phyloP scores from a whole-genome alignment of 2,888 invertebrate species.

The Hipparchia sbordonii region DNA sequence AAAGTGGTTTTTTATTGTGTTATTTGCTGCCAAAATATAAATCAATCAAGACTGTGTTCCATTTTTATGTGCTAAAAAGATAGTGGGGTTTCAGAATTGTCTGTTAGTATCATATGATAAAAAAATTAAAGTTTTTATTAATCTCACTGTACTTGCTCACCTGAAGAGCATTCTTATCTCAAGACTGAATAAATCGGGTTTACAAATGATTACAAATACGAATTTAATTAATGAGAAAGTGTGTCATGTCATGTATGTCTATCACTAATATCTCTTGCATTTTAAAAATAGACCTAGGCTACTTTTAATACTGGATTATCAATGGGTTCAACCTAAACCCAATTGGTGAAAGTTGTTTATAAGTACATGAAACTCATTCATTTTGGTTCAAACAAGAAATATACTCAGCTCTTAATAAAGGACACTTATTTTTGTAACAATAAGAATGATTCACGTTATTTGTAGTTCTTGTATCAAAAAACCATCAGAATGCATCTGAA shows the following conservation, averaged over 20 bases:
- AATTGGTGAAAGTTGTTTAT: no score
- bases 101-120: neutral
- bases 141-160: neutral
- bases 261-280: no score
- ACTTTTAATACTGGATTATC: no score
- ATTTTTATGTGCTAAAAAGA: neutral
- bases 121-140: no score
- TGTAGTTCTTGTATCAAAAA: slow-evolving; percentile 18
- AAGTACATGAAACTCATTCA: neutral
- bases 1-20: slow-evolving; percentile 32
- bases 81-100: neutral
- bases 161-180: slow-evolving; percentile 13
- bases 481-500: slow-evolving; percentile 2
- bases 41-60: neutral
- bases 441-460: neutral
- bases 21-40: slow-evolving; percentile 34
- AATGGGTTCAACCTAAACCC: no score
- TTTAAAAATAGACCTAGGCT: no score
- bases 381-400: neutral
- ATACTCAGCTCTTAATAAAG: neutral
- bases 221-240: no score
- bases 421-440: slow-evolving; percentile 16
- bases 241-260: no score
- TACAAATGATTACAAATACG: neutral
- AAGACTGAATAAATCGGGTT: slow-evolving; percentile 6